Base-by-base conservation (phyloP, 2,888 invertebrate species). In the Cataglyphis altisquamis region DNA sequence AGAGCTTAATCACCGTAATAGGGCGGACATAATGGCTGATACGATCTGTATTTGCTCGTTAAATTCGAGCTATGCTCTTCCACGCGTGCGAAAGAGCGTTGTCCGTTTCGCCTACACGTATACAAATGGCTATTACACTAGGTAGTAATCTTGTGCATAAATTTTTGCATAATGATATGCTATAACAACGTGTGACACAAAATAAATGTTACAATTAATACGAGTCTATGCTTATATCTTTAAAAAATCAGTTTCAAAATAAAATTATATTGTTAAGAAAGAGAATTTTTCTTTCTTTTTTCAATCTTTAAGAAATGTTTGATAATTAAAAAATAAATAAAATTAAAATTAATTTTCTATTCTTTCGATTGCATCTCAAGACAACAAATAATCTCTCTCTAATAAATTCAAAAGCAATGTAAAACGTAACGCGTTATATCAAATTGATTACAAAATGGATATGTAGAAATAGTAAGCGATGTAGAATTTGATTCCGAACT, bases 1-100 rank as follows among this genome's bases (percentile, higher is more conserved):
- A 87, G 86, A 84, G 90, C 78, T 87, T 90, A 90, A 90, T 91
- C 90, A 90, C 87, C 84, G 82, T 91, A 90, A 91, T 91, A 74
- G 81, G 84, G 82, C 82, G 75, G 75, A 77, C 85, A 85, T 91
- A 91, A 91, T 91, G 84, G 72, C 80, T 83, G 89, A 91, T 90
- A 86, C 82, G 85, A 90, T 91, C 88, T 82, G 64, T 81, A 84
- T 83, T 80, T 84, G 74, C 78, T 82, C 55, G 70, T 77, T 84
- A 87, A 83, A 86, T 90, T 84, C 88, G 83, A 84, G 84, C 80
- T 86, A 84, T 82, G 81, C 78, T 84, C 74, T 74, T 86, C 84
- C 88, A 62, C 64, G 60, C 55, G 63, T 62, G 55, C 82, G 68
- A 82, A 68, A 68, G 70, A 64, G 21, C 82, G 83, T 74, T 83